Conservation (phyloP, 1,140 invertebrate genomes). For the Andrena cerasifolii region DNA sequence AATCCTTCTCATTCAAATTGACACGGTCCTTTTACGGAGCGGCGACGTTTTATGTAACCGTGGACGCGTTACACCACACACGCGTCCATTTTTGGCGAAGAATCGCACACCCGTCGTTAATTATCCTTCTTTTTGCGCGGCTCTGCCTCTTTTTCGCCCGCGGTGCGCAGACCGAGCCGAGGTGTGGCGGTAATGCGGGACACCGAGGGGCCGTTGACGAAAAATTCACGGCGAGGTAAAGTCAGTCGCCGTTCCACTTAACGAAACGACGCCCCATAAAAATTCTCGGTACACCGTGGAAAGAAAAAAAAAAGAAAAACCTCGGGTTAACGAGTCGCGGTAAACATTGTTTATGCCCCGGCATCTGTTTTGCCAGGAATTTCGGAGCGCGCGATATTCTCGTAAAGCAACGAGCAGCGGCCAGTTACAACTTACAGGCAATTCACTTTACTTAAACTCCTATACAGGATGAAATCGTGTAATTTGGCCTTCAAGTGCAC, state of each 20-base stretch:
- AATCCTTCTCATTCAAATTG: conserved; percentile 40
- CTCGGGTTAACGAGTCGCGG: too few species aligned
- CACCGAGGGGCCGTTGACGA: background rate
- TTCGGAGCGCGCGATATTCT: too few species aligned
- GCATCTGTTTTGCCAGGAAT: too few species aligned
- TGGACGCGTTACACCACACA: conserved; percentile 36
- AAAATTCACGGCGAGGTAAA: conserved; percentile 2
- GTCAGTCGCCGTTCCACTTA: conserved; percentile 1
- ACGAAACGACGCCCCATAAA: conserved; percentile 1
- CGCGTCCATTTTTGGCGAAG: conserved; percentile 44
- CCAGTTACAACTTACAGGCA: too few species aligned
- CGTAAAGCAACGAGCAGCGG: too few species aligned
- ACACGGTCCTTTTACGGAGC: conserved; percentile 40
- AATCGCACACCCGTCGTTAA: conserved; percentile 46
- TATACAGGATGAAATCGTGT: too few species aligned
- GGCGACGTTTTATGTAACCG: conserved; percentile 43
- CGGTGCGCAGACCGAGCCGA: background rate
- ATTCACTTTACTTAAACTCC: too few species aligned
- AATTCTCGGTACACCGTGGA: background rate
- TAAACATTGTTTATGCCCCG: too few species aligned
- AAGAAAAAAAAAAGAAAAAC: too few species aligned
- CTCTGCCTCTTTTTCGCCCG: background rate
- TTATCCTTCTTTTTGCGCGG: conserved; percentile 39
- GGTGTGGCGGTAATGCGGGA: conserved; percentile 22
- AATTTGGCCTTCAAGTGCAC: too few species aligned